Percentiles rank a stretch among this genome's conserved stretches.
These are phyloP conservation scores for Gnathonemus longibarbis DNA, from an alignment of 2,113 vertebrate genomes.

Conservation along the genomic window DNA sequence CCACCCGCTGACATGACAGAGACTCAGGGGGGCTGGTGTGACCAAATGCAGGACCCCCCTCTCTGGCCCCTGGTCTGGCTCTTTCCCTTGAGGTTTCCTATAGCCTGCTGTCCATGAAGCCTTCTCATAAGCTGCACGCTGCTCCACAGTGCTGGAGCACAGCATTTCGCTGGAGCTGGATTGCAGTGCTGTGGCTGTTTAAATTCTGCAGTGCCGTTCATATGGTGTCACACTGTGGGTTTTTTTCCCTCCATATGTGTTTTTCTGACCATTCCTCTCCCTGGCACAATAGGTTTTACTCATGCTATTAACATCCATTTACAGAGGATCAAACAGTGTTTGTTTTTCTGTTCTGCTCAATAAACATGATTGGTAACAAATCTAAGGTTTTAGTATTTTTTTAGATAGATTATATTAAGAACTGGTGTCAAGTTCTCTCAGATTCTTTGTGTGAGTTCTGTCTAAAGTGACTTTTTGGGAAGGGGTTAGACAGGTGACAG, in stretches of 20 bases:
- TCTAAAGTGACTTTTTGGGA: conserved; percentile 11
- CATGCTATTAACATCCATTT: not conserved
- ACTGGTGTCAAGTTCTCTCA: conserved; percentile 12
- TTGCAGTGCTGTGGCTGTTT: not conserved
- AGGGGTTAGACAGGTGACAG: conserved; percentile 22
- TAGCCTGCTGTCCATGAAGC: not conserved
- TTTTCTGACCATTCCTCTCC: not conserved
- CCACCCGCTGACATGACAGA: conserved; percentile 46
- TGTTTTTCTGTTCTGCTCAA: conserved; percentile 15
- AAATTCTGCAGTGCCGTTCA: not conserved
- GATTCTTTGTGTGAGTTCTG: conserved; percentile 29
- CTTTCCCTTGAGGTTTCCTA: not conserved
- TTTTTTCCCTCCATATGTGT: not conserved
- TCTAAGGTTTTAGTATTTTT: not conserved
- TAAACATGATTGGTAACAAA: conserved; percentile 7
- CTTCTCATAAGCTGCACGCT: not conserved
- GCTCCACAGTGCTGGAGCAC: not conserved
- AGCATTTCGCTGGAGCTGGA: not conserved
- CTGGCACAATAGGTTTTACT: not conserved
- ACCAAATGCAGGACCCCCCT: not conserved
- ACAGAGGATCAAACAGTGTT: not conserved
- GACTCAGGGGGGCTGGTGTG: not conserved
- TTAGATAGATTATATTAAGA: not conserved
- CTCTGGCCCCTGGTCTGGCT: not conserved
- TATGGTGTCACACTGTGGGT: not conserved